These are phyloP conservation scores for Thymelicus acteon DNA, from an alignment of 2,888 invertebrate species.

Conservation along the genomic window DNA sequence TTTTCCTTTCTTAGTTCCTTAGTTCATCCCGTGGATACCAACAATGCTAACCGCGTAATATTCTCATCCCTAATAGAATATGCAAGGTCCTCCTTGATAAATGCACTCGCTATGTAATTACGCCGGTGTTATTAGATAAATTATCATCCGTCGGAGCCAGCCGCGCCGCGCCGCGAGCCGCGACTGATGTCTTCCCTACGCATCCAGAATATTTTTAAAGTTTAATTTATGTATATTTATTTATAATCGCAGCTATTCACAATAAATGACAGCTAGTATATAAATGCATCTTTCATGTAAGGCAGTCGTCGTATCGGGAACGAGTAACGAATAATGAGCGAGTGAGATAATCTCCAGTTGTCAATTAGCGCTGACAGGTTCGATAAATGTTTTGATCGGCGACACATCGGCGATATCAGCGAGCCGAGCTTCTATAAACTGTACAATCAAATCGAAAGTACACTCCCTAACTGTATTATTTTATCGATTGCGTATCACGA, in stretches of 20 bases:
- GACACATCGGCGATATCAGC: conserved; percentile 1
- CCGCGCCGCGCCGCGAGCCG: conserved; percentile 2
- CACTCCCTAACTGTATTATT: not conserved
- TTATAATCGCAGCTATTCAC: conserved; percentile 27
- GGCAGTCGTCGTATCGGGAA: not conserved
- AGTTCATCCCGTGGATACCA: no score
- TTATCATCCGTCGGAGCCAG: conserved; percentile 16
- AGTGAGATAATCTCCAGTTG: conserved; percentile 3
- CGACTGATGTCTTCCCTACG: conserved; percentile 33
- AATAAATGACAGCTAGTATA: conserved; percentile 22
- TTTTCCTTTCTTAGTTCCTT: no score
- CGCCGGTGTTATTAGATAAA: conserved; percentile 30
- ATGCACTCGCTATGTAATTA: conserved; percentile 26
- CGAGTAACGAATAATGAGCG: not conserved
- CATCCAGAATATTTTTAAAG: conserved; percentile 28
- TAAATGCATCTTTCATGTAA: conserved; percentile 3
- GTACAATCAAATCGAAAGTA: not conserved
- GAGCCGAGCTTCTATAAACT: not conserved
- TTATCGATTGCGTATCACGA: not conserved
- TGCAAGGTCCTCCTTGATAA: conserved; percentile 22
- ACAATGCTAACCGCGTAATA: not conserved
- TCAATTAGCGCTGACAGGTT: not conserved
- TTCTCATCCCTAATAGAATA: conserved; percentile 17
- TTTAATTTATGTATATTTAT: conserved; percentile 27
- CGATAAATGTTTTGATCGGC: conserved; percentile 12